phyloP scores from a whole-genome alignment of 1,140 invertebrate genomes.

The Formica selysi region DNA sequence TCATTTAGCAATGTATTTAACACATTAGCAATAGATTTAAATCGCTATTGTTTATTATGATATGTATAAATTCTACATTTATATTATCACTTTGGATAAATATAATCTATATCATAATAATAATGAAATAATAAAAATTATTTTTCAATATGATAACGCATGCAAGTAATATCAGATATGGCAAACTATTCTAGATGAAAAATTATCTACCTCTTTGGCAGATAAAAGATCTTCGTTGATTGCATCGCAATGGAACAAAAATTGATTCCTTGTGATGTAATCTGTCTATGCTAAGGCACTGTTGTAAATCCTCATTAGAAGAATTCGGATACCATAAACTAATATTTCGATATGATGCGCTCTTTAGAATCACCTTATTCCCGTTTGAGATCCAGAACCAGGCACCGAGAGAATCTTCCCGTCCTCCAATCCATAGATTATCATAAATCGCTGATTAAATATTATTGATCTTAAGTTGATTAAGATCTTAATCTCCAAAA shows the following conservation, averaged over 20 bases:
- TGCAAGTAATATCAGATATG: not conserved
- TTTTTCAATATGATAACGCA: not conserved
- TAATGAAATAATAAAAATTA: not conserved
- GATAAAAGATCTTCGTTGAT: constrained; percentile 62
- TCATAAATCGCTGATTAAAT: not conserved
- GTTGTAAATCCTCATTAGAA: not conserved
- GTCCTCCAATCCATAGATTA: constrained; percentile 20
- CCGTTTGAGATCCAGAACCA: constrained; percentile 17
- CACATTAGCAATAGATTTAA: too few relatives aligned
- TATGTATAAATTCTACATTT: too few relatives aligned
- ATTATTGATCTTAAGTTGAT: not conserved
- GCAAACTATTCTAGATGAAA: not conserved
- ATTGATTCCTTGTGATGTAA: not conserved
- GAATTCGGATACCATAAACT: constrained; percentile 17
- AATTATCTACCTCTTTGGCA: constrained; percentile 66
- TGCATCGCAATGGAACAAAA: not conserved
- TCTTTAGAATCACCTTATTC: not conserved
- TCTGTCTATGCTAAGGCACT: not conserved
- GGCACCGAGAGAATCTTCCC: not conserved
- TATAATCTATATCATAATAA: not conserved
- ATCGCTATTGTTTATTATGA: too few relatives aligned
- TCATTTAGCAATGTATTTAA: too few relatives aligned
- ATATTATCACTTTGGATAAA: not conserved
- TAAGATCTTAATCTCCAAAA: too few relatives aligned
- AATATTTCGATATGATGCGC: not conserved